Conservation (phyloP, 2,797 vertebrate genomes). For the Lagodon rhomboides region DNA sequence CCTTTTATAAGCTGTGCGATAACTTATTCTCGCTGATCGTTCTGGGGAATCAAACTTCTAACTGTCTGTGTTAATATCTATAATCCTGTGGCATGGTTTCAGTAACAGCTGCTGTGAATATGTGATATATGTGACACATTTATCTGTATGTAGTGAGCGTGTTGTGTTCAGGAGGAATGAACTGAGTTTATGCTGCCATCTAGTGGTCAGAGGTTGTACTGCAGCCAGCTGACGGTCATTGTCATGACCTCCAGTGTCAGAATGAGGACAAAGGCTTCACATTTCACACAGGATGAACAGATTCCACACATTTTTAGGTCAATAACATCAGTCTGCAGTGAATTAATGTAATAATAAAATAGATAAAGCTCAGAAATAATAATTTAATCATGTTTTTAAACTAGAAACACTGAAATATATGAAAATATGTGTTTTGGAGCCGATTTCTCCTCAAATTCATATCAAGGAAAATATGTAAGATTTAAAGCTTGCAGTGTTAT, state of each 20-base stretch:
- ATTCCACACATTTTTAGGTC: not conserved
- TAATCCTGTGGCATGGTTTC: not conserved
- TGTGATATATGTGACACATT: not conserved
- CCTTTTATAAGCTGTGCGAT: not conserved
- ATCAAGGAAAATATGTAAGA: not conserved
- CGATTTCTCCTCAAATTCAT: not conserved
- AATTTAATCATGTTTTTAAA: not conserved
- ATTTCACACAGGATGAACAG: not conserved
- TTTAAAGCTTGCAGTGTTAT: not conserved
- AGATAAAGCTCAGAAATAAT: not conserved
- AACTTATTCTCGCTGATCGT: not conserved
- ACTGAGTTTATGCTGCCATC: slow-evolving; percentile 41
- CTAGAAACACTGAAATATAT: not conserved
- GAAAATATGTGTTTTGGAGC: not conserved
- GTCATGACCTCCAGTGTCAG: slow-evolving; percentile 31
- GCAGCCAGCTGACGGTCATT: not conserved
- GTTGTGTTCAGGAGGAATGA: not conserved
- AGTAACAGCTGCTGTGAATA: slow-evolving; percentile 1
- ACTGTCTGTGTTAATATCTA: not conserved
- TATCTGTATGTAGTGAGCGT: not conserved
- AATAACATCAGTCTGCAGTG: not conserved
- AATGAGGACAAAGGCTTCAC: slow-evolving; percentile 24
- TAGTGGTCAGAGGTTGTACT: not conserved
- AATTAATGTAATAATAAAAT: not conserved
- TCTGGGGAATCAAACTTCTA: not conserved